Conservation (phyloP, 2,888 invertebrate species). For the Agriopis marginaria region DNA sequence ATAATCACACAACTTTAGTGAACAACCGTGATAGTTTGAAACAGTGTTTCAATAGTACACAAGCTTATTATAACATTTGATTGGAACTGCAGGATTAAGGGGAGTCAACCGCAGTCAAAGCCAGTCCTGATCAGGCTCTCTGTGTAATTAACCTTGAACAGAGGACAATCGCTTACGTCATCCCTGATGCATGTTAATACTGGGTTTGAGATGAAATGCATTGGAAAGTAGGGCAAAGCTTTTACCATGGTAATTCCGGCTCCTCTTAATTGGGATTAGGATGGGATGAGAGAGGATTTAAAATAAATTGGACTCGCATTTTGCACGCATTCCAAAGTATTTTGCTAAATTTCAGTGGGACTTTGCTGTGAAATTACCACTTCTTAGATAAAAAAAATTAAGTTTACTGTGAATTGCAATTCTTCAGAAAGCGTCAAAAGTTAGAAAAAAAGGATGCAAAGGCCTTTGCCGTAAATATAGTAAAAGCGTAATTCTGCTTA, state of each 20-base stretch:
- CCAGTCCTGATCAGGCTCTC: neutral
- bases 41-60: too few relatives aligned
- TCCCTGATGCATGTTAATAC: conserved; percentile 18
- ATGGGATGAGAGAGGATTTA: conserved; percentile 12
- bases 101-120: too few relatives aligned
- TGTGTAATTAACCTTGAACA: neutral
- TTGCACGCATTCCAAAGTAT: conserved; percentile 3
- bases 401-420: too few relatives aligned
- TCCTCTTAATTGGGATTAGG: conserved; percentile 25
- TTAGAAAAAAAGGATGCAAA: too few relatives aligned
- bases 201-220: conserved; percentile 32
- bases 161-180: conserved; percentile 15
- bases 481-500: too few relatives aligned
- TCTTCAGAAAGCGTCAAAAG: too few relatives aligned
- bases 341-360: neutral
- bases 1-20: too few relatives aligned
- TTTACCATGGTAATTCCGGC: conserved; percentile 32
- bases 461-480: too few relatives aligned
- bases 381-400: neutral
- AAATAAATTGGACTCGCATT: conserved; percentile 17
- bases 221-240: conserved; percentile 31
- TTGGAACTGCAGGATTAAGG: too few relatives aligned
- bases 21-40: too few relatives aligned
- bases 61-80: too few relatives aligned
- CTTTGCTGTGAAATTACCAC: neutral